Conservation (phyloP, 1,140 invertebrate species). For the Melipona quadrifasciata region DNA sequence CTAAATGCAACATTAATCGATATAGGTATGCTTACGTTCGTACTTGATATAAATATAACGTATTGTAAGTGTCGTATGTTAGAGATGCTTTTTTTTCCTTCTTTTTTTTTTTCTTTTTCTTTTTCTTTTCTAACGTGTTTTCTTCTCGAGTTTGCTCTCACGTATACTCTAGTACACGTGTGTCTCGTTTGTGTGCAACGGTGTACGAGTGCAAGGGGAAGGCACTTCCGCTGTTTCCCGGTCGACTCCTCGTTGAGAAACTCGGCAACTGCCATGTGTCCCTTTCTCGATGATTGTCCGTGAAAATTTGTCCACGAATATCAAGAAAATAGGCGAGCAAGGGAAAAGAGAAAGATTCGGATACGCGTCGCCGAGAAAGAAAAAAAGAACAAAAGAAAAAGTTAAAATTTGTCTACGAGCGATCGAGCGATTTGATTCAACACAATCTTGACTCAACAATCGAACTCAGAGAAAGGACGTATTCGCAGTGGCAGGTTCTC, state of each 20-base stretch:
- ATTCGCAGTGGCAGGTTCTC: constrained; percentile 49
- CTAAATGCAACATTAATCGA: constrained; percentile 73
- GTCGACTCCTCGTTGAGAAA: constrained; percentile 60
- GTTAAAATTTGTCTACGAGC: not conserved
- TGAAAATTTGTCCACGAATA: not conserved
- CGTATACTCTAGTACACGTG: constrained; percentile 51
- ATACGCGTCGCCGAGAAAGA: no score
- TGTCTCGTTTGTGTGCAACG: constrained; percentile 70
- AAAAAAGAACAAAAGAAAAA: not conserved
- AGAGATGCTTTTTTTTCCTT: constrained; percentile 55
- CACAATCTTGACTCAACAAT: not conserved
- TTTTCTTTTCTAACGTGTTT: not conserved
- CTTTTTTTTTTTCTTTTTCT: no score
- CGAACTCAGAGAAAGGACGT: not conserved
- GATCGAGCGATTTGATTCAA: no score
- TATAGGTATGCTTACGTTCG: constrained; percentile 61
- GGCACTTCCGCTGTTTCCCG: constrained; percentile 79
- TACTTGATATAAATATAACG: constrained; percentile 83
- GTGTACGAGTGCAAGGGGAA: constrained; percentile 81
- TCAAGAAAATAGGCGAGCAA: no score
- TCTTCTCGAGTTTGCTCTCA: constrained; percentile 40
- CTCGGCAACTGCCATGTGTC: constrained; percentile 38
- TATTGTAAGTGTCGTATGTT: constrained; percentile 25
- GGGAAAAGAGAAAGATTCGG: not conserved
- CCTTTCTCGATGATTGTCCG: constrained; percentile 1